Percentiles rank a stretch among this genome's conserved stretches.
Conservation (phyloP, 2,113 vertebrate genomes). For the Zosterops lateralis region DNA sequence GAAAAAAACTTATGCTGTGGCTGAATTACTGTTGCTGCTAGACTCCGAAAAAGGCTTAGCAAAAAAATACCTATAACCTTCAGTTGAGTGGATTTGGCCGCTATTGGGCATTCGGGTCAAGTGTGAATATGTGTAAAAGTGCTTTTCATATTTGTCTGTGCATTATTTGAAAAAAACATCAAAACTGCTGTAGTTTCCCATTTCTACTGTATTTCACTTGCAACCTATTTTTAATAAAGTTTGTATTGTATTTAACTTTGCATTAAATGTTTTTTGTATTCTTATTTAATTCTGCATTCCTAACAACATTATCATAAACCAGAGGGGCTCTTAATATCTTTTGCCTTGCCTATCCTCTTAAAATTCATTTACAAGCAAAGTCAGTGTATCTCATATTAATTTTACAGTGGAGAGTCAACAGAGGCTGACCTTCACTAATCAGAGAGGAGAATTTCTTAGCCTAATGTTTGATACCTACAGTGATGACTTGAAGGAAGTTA, state of each 20-base stretch:
- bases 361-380: not conserved
- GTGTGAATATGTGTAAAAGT: constrained; percentile 72
- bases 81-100: constrained; percentile 58
- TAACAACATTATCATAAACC: not conserved
- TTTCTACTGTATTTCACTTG: constrained; percentile 85
- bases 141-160: constrained; percentile 72
- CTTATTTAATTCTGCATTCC: not conserved
- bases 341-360: not conserved
- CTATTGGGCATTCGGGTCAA: constrained; percentile 61
- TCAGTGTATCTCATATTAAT: not conserved
- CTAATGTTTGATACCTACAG: not conserved
- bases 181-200: constrained; percentile 81
- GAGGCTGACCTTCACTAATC: not conserved
- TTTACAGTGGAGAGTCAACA: not conserved
- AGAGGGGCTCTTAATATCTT: not conserved
- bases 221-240: constrained; percentile 86
- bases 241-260: constrained; percentile 83
- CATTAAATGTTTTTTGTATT: constrained; percentile 56
- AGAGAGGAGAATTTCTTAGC: not conserved
- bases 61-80: constrained; percentile 42
- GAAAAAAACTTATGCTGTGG: constrained; percentile 37
- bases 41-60: constrained; percentile 54
- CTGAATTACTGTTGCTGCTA: constrained; percentile 59
- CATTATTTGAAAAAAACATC: constrained; percentile 68
- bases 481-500: not conserved